Conservation (phyloP, 2,113 vertebrate genomes). For the Orcinus orca region DNA sequence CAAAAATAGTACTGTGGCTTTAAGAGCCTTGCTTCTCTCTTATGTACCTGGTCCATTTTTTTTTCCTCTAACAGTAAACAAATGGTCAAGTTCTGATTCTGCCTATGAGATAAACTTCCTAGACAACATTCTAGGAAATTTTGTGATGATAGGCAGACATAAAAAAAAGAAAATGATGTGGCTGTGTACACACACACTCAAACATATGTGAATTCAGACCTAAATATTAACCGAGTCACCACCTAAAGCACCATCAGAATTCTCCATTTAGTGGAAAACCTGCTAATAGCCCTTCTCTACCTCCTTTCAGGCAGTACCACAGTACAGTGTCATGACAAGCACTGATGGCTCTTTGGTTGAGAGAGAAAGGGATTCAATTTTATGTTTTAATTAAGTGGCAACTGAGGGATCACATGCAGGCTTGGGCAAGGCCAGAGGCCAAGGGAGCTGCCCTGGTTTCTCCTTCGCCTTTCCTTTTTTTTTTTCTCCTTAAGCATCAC, state of each 20-base stretch:
- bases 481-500: not conserved
- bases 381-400: not conserved
- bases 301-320: not conserved
- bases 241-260: not conserved
- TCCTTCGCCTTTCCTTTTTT: not conserved
- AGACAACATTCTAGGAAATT: not conserved
- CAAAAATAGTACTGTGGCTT: slow-evolving; percentile 48
- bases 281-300: not conserved
- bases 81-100: not conserved
- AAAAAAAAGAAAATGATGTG: not conserved
- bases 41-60: not conserved
- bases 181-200: not conserved
- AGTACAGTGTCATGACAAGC: not conserved
- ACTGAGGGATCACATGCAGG: not conserved
- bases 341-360: not conserved
- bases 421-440: not conserved
- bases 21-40: slow-evolving; percentile 51
- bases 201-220: not conserved
- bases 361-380: not conserved
- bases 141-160: not conserved
- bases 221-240: not conserved
- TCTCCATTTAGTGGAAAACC: not conserved
- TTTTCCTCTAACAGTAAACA: not conserved
- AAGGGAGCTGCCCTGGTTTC: not conserved
- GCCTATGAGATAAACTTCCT: not conserved